Conservation (phyloP, 2,113 vertebrate genomes). For the Aramus guarauna region DNA sequence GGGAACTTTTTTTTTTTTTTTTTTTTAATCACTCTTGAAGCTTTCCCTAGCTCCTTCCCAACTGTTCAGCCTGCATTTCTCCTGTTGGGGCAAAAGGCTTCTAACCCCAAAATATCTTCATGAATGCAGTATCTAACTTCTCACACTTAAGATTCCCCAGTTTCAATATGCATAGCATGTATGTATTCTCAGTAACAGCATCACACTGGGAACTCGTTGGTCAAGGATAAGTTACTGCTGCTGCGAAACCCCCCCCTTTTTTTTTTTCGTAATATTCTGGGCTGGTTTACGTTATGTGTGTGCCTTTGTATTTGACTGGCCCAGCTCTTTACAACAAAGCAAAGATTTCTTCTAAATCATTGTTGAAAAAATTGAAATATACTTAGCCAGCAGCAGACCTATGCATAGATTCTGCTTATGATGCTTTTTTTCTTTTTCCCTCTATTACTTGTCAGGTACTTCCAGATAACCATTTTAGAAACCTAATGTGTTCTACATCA, state of each 20-base stretch:
- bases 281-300: not conserved
- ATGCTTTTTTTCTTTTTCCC: not conserved
- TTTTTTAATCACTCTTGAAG: not conserved
- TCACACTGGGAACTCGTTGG: not conserved
- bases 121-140: not conserved
- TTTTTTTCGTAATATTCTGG: not conserved
- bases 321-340: not conserved
- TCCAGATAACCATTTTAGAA: not conserved
- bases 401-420: not conserved
- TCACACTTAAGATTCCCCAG: not conserved
- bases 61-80: not conserved
- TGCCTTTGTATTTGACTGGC: not conserved
- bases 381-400: not conserved
- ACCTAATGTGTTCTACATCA: not conserved
- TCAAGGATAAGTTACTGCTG: not conserved
- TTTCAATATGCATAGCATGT: not conserved
- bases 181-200: not conserved
- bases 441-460: not conserved
- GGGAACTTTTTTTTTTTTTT: not conserved
- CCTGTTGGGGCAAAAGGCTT: not conserved
- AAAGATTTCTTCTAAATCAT: not conserved
- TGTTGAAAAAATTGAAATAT: not conserved
- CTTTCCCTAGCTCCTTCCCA: not conserved
- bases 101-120: not conserved
- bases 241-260: no score